phyloP scores from a whole-genome alignment of 2,888 invertebrate genomes.

The Cenopis cana region DNA sequence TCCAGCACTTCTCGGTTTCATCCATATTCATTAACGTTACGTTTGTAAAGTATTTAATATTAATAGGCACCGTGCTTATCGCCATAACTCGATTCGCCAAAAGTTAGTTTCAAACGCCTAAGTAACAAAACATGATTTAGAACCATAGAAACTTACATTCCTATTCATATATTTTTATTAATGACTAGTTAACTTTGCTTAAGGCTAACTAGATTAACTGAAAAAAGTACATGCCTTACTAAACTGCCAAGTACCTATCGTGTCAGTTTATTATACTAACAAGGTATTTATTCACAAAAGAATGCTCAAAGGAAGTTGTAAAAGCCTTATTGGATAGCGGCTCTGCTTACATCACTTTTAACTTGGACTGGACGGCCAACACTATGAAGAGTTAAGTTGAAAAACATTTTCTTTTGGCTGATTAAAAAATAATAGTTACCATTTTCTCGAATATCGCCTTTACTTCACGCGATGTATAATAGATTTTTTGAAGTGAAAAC shows the following conservation, averaged over 20 bases:
- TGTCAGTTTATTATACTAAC: constrained; percentile 40
- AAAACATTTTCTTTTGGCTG: constrained; percentile 24
- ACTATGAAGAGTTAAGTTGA: constrained; percentile 51
- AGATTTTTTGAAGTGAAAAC: not conserved
- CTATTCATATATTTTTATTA: not conserved
- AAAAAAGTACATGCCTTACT: not conserved
- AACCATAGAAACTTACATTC: no score
- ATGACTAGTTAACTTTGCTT: not conserved
- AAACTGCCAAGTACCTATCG: not conserved
- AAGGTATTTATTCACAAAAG: constrained; percentile 56
- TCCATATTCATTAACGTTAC: constrained; percentile 55
- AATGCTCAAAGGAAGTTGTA: constrained; percentile 65
- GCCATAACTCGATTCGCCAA: constrained; percentile 1
- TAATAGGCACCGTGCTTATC: constrained; percentile 41
- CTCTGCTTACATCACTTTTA: constrained; percentile 65
- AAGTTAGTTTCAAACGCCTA: constrained; percentile 6
- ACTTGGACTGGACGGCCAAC: constrained; percentile 54
- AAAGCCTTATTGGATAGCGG: constrained; percentile 70
- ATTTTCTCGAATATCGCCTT: not conserved
- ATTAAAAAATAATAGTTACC: not conserved
- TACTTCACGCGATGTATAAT: not conserved
- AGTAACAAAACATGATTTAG: no score
- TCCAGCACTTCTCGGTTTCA: constrained; percentile 50
- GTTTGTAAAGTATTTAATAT: constrained; percentile 56
- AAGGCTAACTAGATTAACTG: no score